Base-by-base conservation (phyloP, 2,113 vertebrate species). In the Seriola quinqueradiata region DNA sequence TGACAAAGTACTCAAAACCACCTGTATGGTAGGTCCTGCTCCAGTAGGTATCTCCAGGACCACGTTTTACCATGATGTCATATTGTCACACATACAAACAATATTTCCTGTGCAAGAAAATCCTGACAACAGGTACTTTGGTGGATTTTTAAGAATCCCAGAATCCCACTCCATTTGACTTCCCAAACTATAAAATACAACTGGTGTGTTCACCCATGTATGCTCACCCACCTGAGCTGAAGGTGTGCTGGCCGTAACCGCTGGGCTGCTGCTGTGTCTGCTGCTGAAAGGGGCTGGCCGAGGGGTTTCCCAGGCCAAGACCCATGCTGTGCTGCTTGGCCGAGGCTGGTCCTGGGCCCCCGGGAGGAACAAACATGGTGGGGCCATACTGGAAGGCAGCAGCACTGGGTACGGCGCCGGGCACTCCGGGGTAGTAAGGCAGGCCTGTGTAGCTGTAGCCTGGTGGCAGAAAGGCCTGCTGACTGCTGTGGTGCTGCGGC, bases 361-460 rank as follows among this genome's bases (percentile, higher is more conserved):
- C 92, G 0, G 97, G 97, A 74, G 98, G 97, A 82, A 99, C 97
- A 87, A 99, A 99, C 95, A 99, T 97, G 73, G 98, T 97, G 79
- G 96, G 98, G 93, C 97, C 97, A 0, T 99, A 99, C 94, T 99
- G 98, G 94, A 99, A 99, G 93, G 98, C 92, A 6, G 92, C 93
- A 21, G 93, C 98, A 91, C 96, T 97, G 88, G 98, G 97, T 70
- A 99, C 96, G 0, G 90, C 88, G 58, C 98, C 97, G 34, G 98
- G 97, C 87, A 99, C 95, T 87, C 97, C 98, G 55, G 97, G 96
- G 91, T 99, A 99, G 94, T 99, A 99, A 59, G 98, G 98, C 95
- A 99, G 96, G 90, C 98, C 98, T 81, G 98, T 98, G 91, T 99
- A 99, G 93, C 98, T 99, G 96, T 99, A 99, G 92, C 98, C 98